These are phyloP conservation scores for Deladenus siricidicola DNA, from an alignment of 2,888 invertebrate genomes.

Conservation along the genomic window DNA sequence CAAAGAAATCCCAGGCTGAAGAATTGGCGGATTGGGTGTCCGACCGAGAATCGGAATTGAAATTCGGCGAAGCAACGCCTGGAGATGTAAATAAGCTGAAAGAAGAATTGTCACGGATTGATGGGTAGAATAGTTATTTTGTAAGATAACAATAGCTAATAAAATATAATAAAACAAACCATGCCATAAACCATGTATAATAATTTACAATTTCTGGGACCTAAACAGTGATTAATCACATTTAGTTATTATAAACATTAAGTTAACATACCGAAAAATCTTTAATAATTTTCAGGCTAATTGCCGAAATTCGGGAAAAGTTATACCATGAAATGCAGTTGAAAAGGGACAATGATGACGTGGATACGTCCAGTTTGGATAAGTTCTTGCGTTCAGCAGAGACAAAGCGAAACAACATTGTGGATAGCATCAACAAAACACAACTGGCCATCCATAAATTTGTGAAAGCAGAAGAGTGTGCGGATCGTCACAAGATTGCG, in stretches of 20 bases:
- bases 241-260: too few species aligned
- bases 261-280: too few species aligned
- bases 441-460: slow-evolving; percentile 25
- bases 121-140: slow-evolving; percentile 1
- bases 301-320: slow-evolving; percentile 11
- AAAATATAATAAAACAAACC: too few species aligned
- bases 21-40: not conserved
- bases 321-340: not conserved
- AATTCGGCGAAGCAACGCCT: not conserved
- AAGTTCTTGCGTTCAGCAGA: slow-evolving; percentile 14
- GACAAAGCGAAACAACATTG: slow-evolving; percentile 20
- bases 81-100: slow-evolving; percentile 11
- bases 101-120: slow-evolving; percentile 9
- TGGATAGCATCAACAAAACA: slow-evolving; percentile 27
- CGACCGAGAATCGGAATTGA: not conserved
- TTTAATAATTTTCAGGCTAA: slow-evolving; percentile 6
- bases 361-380: not conserved
- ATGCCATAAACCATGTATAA: too few species aligned
- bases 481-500: slow-evolving; percentile 16
- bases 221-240: too few species aligned
- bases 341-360: not conserved
- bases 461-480: slow-evolving; percentile 27
- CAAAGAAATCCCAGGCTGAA: not conserved
- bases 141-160: too few species aligned
- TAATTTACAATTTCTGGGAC: too few species aligned